phyloP scores from a whole-genome alignment of 2,888 invertebrate species.

The Nudaria mundana region DNA sequence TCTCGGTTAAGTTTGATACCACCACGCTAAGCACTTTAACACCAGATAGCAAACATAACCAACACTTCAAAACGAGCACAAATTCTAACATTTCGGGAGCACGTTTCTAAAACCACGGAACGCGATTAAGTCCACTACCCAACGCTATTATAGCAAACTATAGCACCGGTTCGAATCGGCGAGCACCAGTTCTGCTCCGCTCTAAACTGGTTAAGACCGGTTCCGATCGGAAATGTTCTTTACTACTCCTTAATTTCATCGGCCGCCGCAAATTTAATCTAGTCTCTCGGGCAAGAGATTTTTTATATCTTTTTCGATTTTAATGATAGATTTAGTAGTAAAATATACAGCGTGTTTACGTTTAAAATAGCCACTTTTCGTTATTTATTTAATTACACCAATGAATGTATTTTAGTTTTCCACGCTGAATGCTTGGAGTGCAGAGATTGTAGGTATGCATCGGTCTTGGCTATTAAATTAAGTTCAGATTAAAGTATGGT shows the following conservation, averaged over 20 bases:
- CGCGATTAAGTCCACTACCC: conserved; percentile 55
- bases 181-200: conserved; percentile 42
- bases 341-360: background rate
- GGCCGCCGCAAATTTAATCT: conserved; percentile 63
- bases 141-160: conserved; percentile 51
- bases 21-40: conserved; percentile 6
- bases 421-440: no score
- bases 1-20: background rate
- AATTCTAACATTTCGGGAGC: conserved; percentile 44
- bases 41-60: conserved; percentile 36
- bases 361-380: no score
- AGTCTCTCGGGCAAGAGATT: conserved; percentile 26
- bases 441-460: no score
- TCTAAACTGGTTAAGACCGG: conserved; percentile 61
- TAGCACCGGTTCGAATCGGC: conserved; percentile 30
- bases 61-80: conserved; percentile 35
- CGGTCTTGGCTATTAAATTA: no score
- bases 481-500: no score
- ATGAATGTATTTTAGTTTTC: no score
- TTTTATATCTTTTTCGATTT: conserved; percentile 24
- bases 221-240: conserved; percentile 46
- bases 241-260: conserved; percentile 69
- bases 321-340: conserved; percentile 16
- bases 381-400: no score
- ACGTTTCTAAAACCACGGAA: conserved; percentile 52